Base-by-base conservation (phyloP, 2,113 vertebrate genomes). In the Elaphurus davidianus region DNA sequence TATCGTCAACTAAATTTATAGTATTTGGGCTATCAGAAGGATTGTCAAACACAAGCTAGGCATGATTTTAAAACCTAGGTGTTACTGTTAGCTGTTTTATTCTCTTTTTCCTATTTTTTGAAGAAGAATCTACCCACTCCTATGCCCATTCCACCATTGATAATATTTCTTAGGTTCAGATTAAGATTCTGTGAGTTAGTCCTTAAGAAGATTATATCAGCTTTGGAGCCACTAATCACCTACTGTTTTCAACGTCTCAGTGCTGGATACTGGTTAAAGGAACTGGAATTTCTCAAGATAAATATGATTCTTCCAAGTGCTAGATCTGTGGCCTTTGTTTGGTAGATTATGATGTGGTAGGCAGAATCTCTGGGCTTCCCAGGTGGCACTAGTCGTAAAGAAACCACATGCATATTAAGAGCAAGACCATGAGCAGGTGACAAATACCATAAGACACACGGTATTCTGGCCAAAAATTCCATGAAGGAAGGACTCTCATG, bases 1-100 rank as follows among this genome's bases (percentile, higher is more conserved):
- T 99, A 99, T 99, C 99, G 86, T 99, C 97, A 98, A 99, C 99
- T 99, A 99, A 99, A 99, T 99, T 99, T 99, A 99, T 98, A 99
- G 98, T 99, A 99, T 99, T 99, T 99, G 98, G 99, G 98, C 99
- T 99, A 99, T 99, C 99, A 1, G 97, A 99, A 99, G 98, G 99
- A 99, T 99, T 99, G 99, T 99, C 98, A 99, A 99, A 98, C 98
- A 98, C 91, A 98, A 99, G 99, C 97, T 99, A 98, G 98, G 98
- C 98, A 99, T 97, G 98, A 99, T 99, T 99, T 99, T 99, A 98
- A 99, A 99, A 98, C 97, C 97, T 99, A 99, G 99, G 99, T 99
- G 99, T 99, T 99, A 99, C 98, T 98, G 98, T 98, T 91, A 45
- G 78, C 64, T 96, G 82, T 55, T 67, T 79, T 82, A 79, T 84